phyloP scores from a whole-genome alignment of 2,888 invertebrate species.

The Chloroclystis v-ata region DNA sequence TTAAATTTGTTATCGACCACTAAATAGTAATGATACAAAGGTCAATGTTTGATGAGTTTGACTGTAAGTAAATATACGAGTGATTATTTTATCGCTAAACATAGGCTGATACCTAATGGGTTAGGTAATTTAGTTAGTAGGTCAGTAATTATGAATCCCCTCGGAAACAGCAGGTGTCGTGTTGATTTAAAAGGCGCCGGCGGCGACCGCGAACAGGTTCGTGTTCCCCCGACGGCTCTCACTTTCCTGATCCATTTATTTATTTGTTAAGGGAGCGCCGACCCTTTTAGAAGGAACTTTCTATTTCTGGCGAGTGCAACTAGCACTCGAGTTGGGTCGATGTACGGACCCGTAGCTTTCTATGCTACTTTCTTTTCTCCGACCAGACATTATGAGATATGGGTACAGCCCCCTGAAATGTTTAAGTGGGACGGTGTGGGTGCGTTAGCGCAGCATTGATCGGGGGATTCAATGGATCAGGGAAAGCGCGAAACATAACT shows the following conservation, averaged over 20 bases:
- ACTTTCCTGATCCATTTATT: conserved; percentile 73
- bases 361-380: conserved; percentile 75
- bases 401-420: conserved; percentile 36
- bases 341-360: conserved; percentile 69
- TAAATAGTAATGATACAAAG: conserved; percentile 19
- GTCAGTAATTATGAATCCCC: conserved; percentile 49
- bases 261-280: conserved; percentile 70
- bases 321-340: conserved; percentile 69
- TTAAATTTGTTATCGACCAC: conserved; percentile 15
- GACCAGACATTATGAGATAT: conserved; percentile 39
- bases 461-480: conserved; percentile 60
- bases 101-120: conserved; percentile 40
- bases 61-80: conserved; percentile 13
- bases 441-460: conserved; percentile 25
- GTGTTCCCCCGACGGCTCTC: conserved; percentile 61
- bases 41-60: conserved; percentile 18
- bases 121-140: conserved; percentile 59
- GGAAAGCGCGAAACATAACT: conserved; percentile 65
- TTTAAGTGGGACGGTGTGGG: conserved; percentile 47
- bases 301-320: conserved; percentile 75
- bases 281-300: conserved; percentile 70
- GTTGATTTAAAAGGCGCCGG: conserved; percentile 29
- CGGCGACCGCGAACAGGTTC: conserved; percentile 58
- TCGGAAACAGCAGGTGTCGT: conserved; percentile 41
- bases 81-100: conserved; percentile 23